phyloP scores from a whole-genome alignment of 1,140 invertebrate species.

The Drosophila gunungcola region DNA sequence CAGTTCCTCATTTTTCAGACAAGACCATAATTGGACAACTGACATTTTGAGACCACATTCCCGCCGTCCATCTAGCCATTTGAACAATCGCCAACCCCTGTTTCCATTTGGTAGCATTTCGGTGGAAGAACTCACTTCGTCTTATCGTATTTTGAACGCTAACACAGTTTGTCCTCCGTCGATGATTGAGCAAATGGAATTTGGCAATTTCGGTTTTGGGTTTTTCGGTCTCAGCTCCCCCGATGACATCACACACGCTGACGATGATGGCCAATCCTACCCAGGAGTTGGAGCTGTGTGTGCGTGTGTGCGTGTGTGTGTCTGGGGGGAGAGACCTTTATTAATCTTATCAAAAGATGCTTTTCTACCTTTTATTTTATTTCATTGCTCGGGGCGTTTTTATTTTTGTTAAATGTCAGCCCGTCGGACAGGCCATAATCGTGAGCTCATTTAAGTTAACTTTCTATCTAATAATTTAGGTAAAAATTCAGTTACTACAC shows the following conservation, averaged over 20 bases:
- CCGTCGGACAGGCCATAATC: slow-evolving; percentile 8
- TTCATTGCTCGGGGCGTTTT: slow-evolving; percentile 28
- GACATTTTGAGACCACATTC: slow-evolving; percentile 18
- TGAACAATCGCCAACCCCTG: slow-evolving; percentile 15
- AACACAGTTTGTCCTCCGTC: slow-evolving; percentile 46
- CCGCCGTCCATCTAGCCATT: background rate
- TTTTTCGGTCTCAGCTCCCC: slow-evolving; percentile 20
- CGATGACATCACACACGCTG: slow-evolving; percentile 66
- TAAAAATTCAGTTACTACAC: no score
- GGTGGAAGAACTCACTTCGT: slow-evolving; percentile 42
- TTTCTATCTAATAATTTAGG: background rate
- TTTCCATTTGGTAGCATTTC: slow-evolving; percentile 25
- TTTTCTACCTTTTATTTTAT: slow-evolving; percentile 55
- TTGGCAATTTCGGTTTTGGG: slow-evolving; percentile 44
- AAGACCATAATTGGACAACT: slow-evolving; percentile 66
- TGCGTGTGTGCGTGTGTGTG: slow-evolving; percentile 13
- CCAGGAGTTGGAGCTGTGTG: slow-evolving; percentile 5
- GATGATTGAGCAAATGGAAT: slow-evolving; percentile 63
- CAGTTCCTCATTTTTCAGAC: slow-evolving; percentile 50
- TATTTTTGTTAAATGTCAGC: slow-evolving; percentile 25
- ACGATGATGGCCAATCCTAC: slow-evolving; percentile 38
- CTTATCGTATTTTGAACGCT: slow-evolving; percentile 58
- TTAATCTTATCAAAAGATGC: slow-evolving; percentile 80
- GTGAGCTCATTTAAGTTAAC: slow-evolving; percentile 26
- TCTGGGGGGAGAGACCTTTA: slow-evolving; percentile 43